Conservation (phyloP, 2,113 vertebrate species). For the Chitala chitala region DNA sequence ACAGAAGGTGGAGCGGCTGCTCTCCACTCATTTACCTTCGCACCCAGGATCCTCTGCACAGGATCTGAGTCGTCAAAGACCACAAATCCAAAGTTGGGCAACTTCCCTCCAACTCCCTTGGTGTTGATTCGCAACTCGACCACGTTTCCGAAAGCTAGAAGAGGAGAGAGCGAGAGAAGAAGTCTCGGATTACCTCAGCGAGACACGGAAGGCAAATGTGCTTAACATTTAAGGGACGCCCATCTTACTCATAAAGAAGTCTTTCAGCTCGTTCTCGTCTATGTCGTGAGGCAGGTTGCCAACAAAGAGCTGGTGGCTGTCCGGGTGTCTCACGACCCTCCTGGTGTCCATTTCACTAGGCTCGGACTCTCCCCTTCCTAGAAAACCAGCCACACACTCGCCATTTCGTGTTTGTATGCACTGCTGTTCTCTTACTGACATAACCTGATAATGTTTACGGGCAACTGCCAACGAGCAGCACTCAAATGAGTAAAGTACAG, state of each 20-base stretch:
- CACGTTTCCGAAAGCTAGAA: constrained; percentile 92
- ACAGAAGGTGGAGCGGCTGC: too few species aligned
- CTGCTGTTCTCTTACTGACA: background rate
- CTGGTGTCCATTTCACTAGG: constrained; percentile 82
- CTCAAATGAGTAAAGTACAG: too few species aligned
- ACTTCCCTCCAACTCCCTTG: constrained; percentile 90
- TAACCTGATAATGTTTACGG: background rate
- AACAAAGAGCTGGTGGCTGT: constrained; percentile 94
- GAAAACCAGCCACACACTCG: background rate
- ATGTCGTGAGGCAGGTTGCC: constrained; percentile 91
- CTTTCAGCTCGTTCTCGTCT: constrained; percentile 86
- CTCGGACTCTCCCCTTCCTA: constrained; percentile 79
- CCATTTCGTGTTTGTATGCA: background rate
- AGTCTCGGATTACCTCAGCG: background rate
- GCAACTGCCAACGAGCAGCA: too few species aligned
- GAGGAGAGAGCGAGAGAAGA: background rate
- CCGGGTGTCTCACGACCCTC: constrained; percentile 81
- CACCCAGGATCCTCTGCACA: constrained; percentile 91
- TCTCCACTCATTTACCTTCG: too few species aligned
- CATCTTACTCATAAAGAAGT: constrained; percentile 91
- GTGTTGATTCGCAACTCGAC: constrained; percentile 97
- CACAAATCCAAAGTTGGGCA: constrained; percentile 98
- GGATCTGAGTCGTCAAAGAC: constrained; percentile 96
- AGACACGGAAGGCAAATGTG: background rate
- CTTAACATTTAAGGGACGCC: background rate